Evolutionary conservation across 2,797 vertebrate species (phyloP), one percentile per base, ranked within the genome.

Genomic region (Halcyon chelicuti): DNA sequence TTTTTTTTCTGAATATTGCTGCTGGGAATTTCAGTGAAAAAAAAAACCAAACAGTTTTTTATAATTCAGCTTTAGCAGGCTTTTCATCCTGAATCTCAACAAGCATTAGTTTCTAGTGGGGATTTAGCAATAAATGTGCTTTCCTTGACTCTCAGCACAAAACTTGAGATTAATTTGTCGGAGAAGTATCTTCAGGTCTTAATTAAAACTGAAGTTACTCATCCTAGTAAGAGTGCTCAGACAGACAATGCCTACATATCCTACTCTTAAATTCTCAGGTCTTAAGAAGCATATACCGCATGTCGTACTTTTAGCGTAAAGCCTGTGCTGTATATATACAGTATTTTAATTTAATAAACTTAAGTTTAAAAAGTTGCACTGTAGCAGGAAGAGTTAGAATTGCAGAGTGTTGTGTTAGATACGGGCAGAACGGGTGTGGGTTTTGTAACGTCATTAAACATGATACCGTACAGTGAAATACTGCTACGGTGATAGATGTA

Each of bases 141-240:
- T 87, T 85, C 66, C 26, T 89, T 31, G 76, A 26, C n/a, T 89
- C 77, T 91, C 49, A 82, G 44, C 31, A 68, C 40, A 94, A 68
- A 93, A 68, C 44, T 63, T 61, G 46, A 73, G 80, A 86, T 94
- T 90, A 94, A 74, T 88, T 95, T 96, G 92, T 12, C 63, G 65
- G 21, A 80, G 86, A 92, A 90, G 74, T 71, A 52, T 85, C 62
- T 67, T 93, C 76, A 42, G 29, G 47, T 84, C 14, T 9, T 84
- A 95, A 95, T 95, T 92, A 90, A 88, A 95, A 70, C 14, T 82
- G 47, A 76, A 90, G 65, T 93, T 87, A 51, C 29, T 79, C 26
- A 73, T 93, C 33, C 20, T 88, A 12, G 33, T 90, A 52, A 13
- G 16, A 86, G n/a, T 70, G 7, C 21, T 46, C 4, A 1, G 49